Percentiles rank a stretch among this genome's conserved stretches.
These are phyloP conservation scores for Epistrophella euchroma DNA, from an alignment of 2,888 invertebrate species.

Conservation along the genomic window DNA sequence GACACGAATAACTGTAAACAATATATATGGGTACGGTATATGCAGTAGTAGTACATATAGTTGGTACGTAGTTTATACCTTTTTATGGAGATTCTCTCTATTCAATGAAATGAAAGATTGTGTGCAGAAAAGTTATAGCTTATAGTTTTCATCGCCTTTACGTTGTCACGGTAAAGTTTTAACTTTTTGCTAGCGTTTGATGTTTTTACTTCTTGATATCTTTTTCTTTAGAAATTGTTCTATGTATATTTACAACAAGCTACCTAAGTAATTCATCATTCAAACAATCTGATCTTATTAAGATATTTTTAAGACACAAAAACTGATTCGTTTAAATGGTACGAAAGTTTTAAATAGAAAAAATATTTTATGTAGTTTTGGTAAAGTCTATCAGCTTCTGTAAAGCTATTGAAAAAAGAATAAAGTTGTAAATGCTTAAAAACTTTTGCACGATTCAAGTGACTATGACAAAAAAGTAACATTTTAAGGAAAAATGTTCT, in stretches of 20 bases:
- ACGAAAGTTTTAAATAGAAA: too few species aligned
- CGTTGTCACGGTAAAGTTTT: not conserved
- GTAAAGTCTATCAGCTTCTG: too few species aligned
- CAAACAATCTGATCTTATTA: not conserved
- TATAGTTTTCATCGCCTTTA: conserved; percentile 35
- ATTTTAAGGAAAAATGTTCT: too few species aligned
- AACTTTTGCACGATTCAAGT: too few species aligned
- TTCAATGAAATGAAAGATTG: conserved; percentile 11
- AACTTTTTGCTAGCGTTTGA: too few species aligned
- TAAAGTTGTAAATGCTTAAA: too few species aligned
- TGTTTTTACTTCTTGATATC: conserved; percentile 6
- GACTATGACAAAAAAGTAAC: too few species aligned
- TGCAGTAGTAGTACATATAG: too few species aligned
- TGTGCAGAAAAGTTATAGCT: not conserved
- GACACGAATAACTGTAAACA: conserved; percentile 15
- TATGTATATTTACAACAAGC: not conserved
- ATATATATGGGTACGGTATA: not conserved
- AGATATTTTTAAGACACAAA: not conserved
- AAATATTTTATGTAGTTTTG: too few species aligned
- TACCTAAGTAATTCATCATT: not conserved
- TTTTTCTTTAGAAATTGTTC: not conserved
- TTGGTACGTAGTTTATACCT: too few species aligned
- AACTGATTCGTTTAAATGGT: too few species aligned
- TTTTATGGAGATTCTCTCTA: not conserved
- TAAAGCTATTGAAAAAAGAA: too few species aligned